Base-by-base conservation (phyloP, 2,797 vertebrate species). In the Apodemus agrarius region DNA sequence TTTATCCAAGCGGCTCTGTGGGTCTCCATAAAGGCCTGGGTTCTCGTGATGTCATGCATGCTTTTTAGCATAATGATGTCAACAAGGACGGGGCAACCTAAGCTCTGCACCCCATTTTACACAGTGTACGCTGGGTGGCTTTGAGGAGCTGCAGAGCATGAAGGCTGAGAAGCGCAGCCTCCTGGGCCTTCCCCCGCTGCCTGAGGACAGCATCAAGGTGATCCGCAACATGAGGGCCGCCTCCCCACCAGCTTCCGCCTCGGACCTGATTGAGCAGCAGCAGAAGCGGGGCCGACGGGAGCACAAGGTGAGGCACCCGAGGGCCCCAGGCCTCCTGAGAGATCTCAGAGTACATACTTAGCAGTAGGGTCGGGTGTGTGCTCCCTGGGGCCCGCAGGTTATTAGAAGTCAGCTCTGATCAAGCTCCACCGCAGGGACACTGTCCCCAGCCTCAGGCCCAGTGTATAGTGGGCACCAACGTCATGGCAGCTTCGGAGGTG, bases 261-360 rank as follows among this genome's bases (percentile, higher is more conserved):
- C 99, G 0, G 99, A 99, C 98, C 99, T 99, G 94, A 99, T 99
- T 0, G 99, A 99, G 96, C 99, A 99, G 98, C 99, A 99, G 94
- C 99, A 99, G 97, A 99, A 99, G 90, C 98, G 99, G 6, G 99
- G 99, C 0, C 99, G 99, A 0, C 98, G 99, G 34, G 99, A 99
- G 92, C 99, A 99, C 98, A 99, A 99, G 99, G 99, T 99, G 94
- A 96, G 97, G 22, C 0, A 4, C 0, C 26, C 0, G 82, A 37
- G 40, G 57, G 17, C 17, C 67, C 43, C 26, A 11, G 2, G 29
- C 40, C 49, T 81, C 43, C 80, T 14, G 8, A 59, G 54, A 78
- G 12, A n/a, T 54, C n/a, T 88, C 29, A 22, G 13, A 54, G 61
- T 40, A 17, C 72, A 52, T 6, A 6, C 21, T 3, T 0, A 0